Base-by-base conservation (phyloP, 2,888 invertebrate species). In the Cyclophora punctaria region DNA sequence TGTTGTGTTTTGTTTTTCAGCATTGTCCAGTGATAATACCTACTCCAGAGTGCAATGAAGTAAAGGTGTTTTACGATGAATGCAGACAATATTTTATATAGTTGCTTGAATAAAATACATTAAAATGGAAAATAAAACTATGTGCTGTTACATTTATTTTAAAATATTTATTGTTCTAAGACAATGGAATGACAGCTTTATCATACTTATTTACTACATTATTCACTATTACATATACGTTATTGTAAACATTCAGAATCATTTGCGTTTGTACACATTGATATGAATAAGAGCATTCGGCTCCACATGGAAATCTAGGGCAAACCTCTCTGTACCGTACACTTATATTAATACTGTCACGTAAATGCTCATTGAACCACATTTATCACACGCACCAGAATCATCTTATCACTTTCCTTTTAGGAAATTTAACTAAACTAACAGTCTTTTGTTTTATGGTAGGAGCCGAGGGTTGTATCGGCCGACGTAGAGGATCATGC, bases 401-500 rank as follows among this genome's bases (percentile, higher is more conserved):
- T 67, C 68, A 58, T 71, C 81, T 75, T 76, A 83, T 83, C 85
- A 87, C 85, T 80, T 83, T 84, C 83, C 83, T 83, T 80, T 71
- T 57, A 84, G 84, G 84, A 84, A 79, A 73, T 78, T 75, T 78
- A 78, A 78, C 79, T 86, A 84, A 73, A 69, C 78, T 83, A 86
- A 78, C 86, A 88, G 87, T 88, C 87, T 87, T 82, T 63, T 63
- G 68, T 64, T 70, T 83, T 87, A 95, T 77, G 95, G 95, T 79
- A 95, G 83, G 72, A 95, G 90, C 81, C 94, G 92, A 44, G 95
- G 96, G 80, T 95, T 96, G 84, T 95, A 96, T 73, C 96, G 90
- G 44, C 96, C 96, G 89, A 96, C 95, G 75, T 95, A 95, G 48
- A 97, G 85, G 67, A 97, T 94, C 87, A 96, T 91, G 55, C 96